Base-by-base conservation (phyloP, 1,140 invertebrate species). In the Drosophila ficusphila region DNA sequence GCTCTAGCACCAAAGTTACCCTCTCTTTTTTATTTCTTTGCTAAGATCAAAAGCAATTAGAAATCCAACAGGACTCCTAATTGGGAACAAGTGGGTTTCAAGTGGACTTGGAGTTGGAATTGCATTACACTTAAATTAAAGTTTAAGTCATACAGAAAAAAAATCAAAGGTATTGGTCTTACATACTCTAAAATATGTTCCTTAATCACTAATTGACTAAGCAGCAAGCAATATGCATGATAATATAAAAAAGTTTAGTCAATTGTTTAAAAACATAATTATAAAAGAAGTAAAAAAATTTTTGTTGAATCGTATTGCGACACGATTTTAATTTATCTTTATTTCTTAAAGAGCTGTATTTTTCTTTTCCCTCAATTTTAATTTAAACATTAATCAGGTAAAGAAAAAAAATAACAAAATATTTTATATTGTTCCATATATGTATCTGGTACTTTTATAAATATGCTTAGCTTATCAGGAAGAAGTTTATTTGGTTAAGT, bases 391-490 rank as follows among this genome's bases (percentile, higher is more conserved):
- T 12, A 14, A 21, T 21, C 6, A 44, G n/a, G 11, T 7, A 18
- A 12, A 23, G 18, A 6, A 12, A 23, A 23, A 44, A 25, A 44
- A 44, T n/a, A 44, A 44, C 41, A 14, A 12, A 27, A 14, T 54
- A 27, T 9, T 3, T 6, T 16, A 49, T 12, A 6, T 34, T 9
- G 18, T 33, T 18, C 21, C 11, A 16, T 33, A 21, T 23, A 33
- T 33, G 16, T 23, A 33, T 53, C 7, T 27, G 16, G 12, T 56
- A 21, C 12, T 38, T 38, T 25, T 54, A 38, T 60, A 54, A 60
- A 38, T 60, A 27, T 54, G 25, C 56, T 60, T 60, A 60, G 49
- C 48, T 60, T 60, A 60, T 60, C 56, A 60, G 56, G 56, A 60
- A 60, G 48, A 58, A 60, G 48, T 60, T 60, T 54, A 56, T 60